Base-by-base conservation (phyloP, 2,888 invertebrate genomes). In the Apotomis turbidana region DNA sequence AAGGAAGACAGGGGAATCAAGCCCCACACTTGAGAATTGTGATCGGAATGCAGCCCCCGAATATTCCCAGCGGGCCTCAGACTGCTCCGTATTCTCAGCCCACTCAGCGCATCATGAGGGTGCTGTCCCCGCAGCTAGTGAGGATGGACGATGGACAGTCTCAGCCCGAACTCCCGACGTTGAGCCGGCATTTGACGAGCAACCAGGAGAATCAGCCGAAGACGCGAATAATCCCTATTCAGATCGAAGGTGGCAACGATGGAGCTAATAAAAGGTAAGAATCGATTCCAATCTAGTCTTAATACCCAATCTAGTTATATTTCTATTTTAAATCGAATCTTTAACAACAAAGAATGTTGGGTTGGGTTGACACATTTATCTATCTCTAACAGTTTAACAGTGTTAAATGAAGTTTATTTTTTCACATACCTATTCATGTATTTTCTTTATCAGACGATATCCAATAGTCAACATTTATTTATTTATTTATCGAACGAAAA, bases 161-260 rank as follows among this genome's bases (percentile, higher is more conserved):
- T 4, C 89, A 90, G 75, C 85, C 86, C 27, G 91, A 92, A 6
- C 80, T 93, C 74, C 93, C 93, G 3, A 83, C 88, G 3, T 76
- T 93, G 73, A 92, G 89, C 75, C 87, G 88, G 74, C 87, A 76
- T 74, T 86, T 88, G 78, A 85, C 84, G 70, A 87, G 78, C 38
- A 81, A 77, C 49, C 89, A 89, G 69, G 90, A 91, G 52, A 83
- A 76, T 77, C 90, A 90, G 76, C 90, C 93, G 3, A 94, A 91
- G 78, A 93, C 94, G 52, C 90, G 95, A 78, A 94, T 95, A 78
- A 94, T 95, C 82, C 95, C 95, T 13, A 95, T 95, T 78, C 93
- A 94, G 76, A 91, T 95, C 78, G 95, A 95, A 86, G 89, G 89
- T 73, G 80, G 81, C 74, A 88, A 85, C 75, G 83, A 87, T 75